phyloP scores from a whole-genome alignment of 92 coral and sea anemone species.

The Paramuricea clavata region DNA sequence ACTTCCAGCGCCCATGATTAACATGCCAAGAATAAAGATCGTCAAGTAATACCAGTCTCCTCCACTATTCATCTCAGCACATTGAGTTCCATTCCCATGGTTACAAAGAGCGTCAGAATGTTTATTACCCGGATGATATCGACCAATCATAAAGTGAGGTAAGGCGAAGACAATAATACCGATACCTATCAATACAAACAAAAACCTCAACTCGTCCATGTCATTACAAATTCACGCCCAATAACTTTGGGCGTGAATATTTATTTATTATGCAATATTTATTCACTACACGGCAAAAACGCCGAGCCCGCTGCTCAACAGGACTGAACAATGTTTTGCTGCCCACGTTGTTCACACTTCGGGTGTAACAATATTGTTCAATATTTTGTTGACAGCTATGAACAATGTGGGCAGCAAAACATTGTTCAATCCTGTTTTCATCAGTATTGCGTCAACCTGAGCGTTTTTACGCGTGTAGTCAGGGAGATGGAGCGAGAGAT shows the following conservation, averaged over 20 bases:
- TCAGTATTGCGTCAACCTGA: neutral
- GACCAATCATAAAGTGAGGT: conserved; percentile 82
- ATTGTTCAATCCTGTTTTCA: too few species aligned
- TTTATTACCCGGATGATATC: conserved; percentile 68
- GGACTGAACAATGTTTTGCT: too few species aligned
- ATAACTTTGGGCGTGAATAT: too few species aligned
- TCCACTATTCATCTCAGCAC: conserved; percentile 59
- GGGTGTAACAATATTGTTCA: too few species aligned
- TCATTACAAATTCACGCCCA: too few species aligned
- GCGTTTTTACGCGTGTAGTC: neutral
- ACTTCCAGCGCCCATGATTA: conserved; percentile 93
- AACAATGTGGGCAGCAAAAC: too few species aligned
- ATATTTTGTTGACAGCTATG: too few species aligned
- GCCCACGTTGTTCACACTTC: too few species aligned
- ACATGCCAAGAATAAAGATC: conserved; percentile 76
- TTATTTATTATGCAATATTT: too few species aligned
- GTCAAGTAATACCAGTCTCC: conserved; percentile 77
- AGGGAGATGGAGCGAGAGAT: neutral
- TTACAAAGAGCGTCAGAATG: conserved; percentile 60
- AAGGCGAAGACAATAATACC: conserved; percentile 76
- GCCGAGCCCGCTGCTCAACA: too few species aligned
- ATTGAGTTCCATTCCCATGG: conserved; percentile 36
- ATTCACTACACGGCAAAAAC: too few species aligned
- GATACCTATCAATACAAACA: conserved; percentile 47
- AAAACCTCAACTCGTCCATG: too few species aligned